Conservation (phyloP, 2,797 vertebrate genomes). For the Selene dorsalis region DNA sequence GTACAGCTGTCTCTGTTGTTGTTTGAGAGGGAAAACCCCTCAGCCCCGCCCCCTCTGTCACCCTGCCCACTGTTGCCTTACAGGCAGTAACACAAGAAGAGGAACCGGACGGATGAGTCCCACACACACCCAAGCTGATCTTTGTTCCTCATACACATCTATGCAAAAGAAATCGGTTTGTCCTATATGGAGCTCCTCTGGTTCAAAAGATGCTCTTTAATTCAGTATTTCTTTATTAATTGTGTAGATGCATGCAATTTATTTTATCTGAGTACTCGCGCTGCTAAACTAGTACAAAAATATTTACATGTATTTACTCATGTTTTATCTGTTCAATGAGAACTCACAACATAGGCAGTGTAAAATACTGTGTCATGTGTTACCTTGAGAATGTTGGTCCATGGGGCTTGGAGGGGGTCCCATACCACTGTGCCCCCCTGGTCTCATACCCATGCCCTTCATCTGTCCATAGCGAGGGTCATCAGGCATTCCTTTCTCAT, state of each 20-base stretch:
- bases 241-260: background rate
- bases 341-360: background rate
- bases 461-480: slow-evolving; percentile 93
- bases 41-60: slow-evolving; percentile 25
- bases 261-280: background rate
- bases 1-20: slow-evolving; percentile 59
- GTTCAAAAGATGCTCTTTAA: background rate
- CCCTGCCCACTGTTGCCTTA: slow-evolving; percentile 37
- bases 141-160: background rate
- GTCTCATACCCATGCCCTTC: slow-evolving; percentile 92
- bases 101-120: slow-evolving; percentile 74
- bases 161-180: background rate
- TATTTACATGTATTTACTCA: background rate
- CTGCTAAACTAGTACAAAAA: background rate
- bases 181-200: background rate
- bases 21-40: slow-evolving; percentile 57
- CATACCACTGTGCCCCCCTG: slow-evolving; percentile 90
- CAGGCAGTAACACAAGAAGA: slow-evolving; percentile 58
- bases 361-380: background rate
- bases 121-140: background rate
- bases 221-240: background rate
- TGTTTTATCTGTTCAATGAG: background rate
- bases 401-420: slow-evolving; percentile 95
- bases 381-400: slow-evolving; percentile 98
- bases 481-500: slow-evolving; percentile 91